Conservation (phyloP, 1,140 invertebrate genomes). For the Drosophila rhopaloa region DNA sequence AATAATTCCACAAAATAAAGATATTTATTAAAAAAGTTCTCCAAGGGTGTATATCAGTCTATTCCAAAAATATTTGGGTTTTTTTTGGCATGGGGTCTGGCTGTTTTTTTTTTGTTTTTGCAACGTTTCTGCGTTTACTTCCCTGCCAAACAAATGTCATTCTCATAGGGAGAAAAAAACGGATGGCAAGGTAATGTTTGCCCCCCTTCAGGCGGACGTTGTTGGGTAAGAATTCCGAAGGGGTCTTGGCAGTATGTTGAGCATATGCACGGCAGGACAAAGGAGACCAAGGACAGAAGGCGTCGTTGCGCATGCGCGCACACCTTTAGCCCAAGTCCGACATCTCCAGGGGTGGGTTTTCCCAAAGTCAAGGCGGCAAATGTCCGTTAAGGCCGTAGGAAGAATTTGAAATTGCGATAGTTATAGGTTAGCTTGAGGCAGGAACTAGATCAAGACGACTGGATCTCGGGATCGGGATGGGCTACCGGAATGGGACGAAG, state of each 20-base stretch:
- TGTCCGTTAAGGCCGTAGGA: constrained; percentile 55
- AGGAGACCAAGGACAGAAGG: constrained; percentile 43
- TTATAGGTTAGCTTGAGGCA: constrained; percentile 53
- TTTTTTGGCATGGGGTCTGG: constrained; percentile 10
- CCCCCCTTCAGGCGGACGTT: constrained; percentile 20
- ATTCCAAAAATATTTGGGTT: not conserved
- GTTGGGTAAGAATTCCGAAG: constrained; percentile 49
- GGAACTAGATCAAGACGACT: constrained; percentile 71
- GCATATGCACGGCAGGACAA: constrained; percentile 62
- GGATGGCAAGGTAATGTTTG: constrained; percentile 28
- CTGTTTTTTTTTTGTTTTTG: constrained; percentile 41
- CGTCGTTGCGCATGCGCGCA: constrained; percentile 70
- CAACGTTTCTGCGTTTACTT: constrained; percentile 41
- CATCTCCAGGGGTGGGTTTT: constrained; percentile 62
- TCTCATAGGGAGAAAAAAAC: constrained; percentile 34
- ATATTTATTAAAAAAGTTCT: not conserved
- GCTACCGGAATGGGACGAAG: constrained; percentile 37
- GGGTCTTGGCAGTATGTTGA: constrained; percentile 54
- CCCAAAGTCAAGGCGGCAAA: constrained; percentile 61
- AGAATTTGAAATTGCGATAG: constrained; percentile 70
- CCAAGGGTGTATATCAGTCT: constrained; percentile 12
- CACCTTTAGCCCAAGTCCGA: constrained; percentile 58
- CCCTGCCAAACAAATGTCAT: constrained; percentile 67
- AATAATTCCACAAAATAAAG: no score
- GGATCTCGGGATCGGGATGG: constrained; percentile 5